A percentile compares a stretch with the other conserved stretches of the same genome.
Conservation (phyloP, 2,797 vertebrate species). For the Silurus aristotelis region DNA sequence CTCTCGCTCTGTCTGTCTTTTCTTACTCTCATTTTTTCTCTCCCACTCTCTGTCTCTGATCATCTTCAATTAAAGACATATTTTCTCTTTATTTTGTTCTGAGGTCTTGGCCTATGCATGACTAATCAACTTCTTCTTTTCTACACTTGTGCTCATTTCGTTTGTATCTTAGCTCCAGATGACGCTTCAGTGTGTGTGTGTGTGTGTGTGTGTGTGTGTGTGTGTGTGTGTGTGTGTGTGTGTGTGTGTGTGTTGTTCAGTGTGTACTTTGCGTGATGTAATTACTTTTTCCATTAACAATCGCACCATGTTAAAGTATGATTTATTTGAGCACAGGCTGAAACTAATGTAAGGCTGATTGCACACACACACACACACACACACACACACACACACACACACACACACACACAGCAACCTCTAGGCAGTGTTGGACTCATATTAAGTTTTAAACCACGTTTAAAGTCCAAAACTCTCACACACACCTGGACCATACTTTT, state of each 20-base stretch:
- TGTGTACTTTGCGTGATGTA: not conserved
- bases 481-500: not conserved
- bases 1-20: constrained; percentile 11
- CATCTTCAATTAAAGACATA: not conserved
- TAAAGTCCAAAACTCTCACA: not conserved
- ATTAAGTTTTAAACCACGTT: not conserved
- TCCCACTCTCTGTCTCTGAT: not conserved
- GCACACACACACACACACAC: not conserved
- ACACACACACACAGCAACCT: not conserved
- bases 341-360: constrained; percentile 14
- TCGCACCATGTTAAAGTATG: not conserved
- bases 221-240: not conserved
- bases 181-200: not conserved
- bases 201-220: not conserved
- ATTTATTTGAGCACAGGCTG: constrained; percentile 2
- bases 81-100: not conserved
- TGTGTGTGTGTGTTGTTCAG: not conserved
- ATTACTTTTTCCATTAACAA: constrained; percentile 21
- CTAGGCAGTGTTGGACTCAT: not conserved
- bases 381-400: not conserved
- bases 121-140: not conserved
- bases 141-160: not conserved
- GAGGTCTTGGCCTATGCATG: not conserved
- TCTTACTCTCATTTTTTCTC: not conserved
- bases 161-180: constrained; percentile 5